These are phyloP conservation scores for Yponomeuta plumbellus DNA, from an alignment of 2,888 invertebrate genomes.

Conservation along the genomic window DNA sequence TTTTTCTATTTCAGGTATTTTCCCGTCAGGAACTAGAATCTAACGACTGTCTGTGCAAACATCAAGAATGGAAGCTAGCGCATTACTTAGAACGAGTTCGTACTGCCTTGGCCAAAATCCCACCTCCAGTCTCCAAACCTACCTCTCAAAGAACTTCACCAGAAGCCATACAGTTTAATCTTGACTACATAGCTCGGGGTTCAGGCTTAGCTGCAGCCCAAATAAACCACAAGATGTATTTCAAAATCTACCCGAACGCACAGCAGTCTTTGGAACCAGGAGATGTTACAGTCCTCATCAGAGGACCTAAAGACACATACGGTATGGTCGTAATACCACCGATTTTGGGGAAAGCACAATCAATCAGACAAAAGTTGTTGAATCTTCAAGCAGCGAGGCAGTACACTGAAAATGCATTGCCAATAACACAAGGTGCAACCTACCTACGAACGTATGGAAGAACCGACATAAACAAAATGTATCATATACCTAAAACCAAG, in stretches of 20 bases:
- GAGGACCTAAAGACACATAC: constrained; percentile 66
- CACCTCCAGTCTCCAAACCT: constrained; percentile 58
- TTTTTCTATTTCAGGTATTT: constrained; percentile 68
- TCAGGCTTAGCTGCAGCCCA: constrained; percentile 78
- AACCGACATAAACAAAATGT: constrained; percentile 66
- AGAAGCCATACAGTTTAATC: constrained; percentile 54
- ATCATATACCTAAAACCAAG: constrained; percentile 63
- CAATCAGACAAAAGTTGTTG: constrained; percentile 61
- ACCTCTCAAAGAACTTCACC: constrained; percentile 52
- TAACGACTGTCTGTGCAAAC: constrained; percentile 60
- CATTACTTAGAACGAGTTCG: constrained; percentile 72
- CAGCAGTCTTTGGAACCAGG: constrained; percentile 67
- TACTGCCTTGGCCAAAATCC: constrained; percentile 55
- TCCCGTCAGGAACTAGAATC: constrained; percentile 73
- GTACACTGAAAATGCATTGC: constrained; percentile 57
- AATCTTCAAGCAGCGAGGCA: constrained; percentile 53
- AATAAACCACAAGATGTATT: constrained; percentile 70
- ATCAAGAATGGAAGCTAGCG: constrained; percentile 75
- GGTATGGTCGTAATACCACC: constrained; percentile 64
- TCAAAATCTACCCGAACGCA: constrained; percentile 76
- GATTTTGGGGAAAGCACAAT: constrained; percentile 64
- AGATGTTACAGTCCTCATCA: constrained; percentile 64
- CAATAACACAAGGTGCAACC: constrained; percentile 62
- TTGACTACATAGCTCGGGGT: constrained; percentile 77
- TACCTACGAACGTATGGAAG: constrained; percentile 64